phyloP scores from a whole-genome alignment of 2,888 invertebrate species.

The Perizoma affinitatum region DNA sequence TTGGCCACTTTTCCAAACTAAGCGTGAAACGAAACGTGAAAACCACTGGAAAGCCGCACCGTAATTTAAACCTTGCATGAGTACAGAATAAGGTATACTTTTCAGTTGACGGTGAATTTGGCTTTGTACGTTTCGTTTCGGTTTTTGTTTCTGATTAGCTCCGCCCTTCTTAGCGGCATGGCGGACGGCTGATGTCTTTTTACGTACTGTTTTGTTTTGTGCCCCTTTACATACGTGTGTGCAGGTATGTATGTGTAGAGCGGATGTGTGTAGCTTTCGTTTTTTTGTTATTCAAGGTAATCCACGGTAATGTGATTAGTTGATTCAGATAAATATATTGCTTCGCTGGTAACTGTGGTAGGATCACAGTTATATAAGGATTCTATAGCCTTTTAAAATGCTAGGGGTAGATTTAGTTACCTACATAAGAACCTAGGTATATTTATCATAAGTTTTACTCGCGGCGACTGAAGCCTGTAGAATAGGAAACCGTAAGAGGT shows the following conservation, averaged over 20 bases:
- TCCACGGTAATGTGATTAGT: constrained; percentile 30
- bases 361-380: neutral
- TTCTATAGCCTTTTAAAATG: too few relatives aligned
- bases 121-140: constrained; percentile 45
- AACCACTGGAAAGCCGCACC: constrained; percentile 52
- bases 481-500: too few relatives aligned
- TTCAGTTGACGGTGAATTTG: constrained; percentile 37
- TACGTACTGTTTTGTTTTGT: constrained; percentile 56
- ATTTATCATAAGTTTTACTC: too few relatives aligned
- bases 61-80: constrained; percentile 56
- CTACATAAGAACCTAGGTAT: too few relatives aligned
- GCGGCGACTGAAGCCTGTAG: too few relatives aligned
- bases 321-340: constrained; percentile 11
- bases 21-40: constrained; percentile 48
- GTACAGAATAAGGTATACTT: constrained; percentile 53
- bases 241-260: constrained; percentile 34
- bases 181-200: constrained; percentile 75
- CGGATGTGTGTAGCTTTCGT: constrained; percentile 31
- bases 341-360: constrained; percentile 1
- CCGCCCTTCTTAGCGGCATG: constrained; percentile 77
- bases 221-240: constrained; percentile 29
- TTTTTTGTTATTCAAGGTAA: constrained; percentile 28
- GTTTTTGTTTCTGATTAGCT: constrained; percentile 65
- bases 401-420: too few relatives aligned
- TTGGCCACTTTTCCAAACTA: constrained; percentile 69